Base-by-base conservation (phyloP, 2,888 invertebrate genomes). In the Drosophila eohydei region DNA sequence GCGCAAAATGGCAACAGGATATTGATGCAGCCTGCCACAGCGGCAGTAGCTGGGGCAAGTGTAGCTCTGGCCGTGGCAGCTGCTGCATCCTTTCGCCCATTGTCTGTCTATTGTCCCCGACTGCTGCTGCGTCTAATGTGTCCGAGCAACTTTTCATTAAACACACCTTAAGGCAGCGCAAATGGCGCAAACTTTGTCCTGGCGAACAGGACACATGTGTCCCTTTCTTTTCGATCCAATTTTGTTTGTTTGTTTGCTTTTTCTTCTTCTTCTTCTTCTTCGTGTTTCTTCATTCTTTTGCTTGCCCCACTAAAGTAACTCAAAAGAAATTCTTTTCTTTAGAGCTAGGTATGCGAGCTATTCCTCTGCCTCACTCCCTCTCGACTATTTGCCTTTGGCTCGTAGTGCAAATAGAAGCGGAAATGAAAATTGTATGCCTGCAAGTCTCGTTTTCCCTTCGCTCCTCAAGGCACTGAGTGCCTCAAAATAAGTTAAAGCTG, bases 131-230 rank as follows among this genome's bases (percentile, higher is more conserved):
- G 55, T 59, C 74, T 70, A 75, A 75, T 83, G 75, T 80, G 78
- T 79, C 81, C 80, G 66, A 64, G 57, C 86, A 85, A 81, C 88
- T 83, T 83, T 84, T 84, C 85, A 86, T 88, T 88, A 80, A 82
- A 78, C 81, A 80, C 89, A 88, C 89, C 87, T 88, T 83, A 80
- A 86, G 89, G 86, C 86, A 48, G 70, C 76, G 69, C 69, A 86
- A 86, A 83, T 86, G 87, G 78, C 67, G 72, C 75, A 84, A 84
- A 83, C 70, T 83, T 83, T 76, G 79, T 83, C 80, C 71, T 73
- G 67, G 48, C 75, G 7, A 32, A 48, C 68, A 77, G 71, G 76
- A 79, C 82, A 79, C 75, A 75, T 80, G 77, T 79, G 77, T 78
- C 77, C 74, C 71, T 74, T 78, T 59, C 46, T 44, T 46, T 36